These are phyloP conservation scores for Heterodera filipjevi DNA, from an alignment of 2,888 invertebrate genomes.

Conservation along the genomic window DNA sequence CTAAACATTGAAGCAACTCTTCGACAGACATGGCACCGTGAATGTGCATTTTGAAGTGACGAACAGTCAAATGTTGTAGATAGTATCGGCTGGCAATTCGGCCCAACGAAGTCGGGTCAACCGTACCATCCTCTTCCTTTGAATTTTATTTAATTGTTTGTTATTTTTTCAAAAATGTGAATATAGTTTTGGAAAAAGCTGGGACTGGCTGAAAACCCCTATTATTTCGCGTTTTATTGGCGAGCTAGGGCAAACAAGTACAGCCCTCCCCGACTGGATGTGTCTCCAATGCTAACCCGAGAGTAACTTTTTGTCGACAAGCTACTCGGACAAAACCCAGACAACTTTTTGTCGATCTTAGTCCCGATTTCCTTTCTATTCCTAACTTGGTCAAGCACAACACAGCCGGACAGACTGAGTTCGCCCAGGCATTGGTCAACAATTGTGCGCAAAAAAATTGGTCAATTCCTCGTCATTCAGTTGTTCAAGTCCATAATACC, in stretches of 20 bases:
- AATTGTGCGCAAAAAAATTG: slow-evolving; percentile 78
- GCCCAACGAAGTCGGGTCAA: slow-evolving; percentile 78
- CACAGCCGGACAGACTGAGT: slow-evolving; percentile 79
- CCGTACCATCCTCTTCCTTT: slow-evolving; percentile 72
- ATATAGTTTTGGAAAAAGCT: neutral
- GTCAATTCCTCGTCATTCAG: slow-evolving; percentile 69
- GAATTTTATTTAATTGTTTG: too few species aligned
- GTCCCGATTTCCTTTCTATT: slow-evolving; percentile 10
- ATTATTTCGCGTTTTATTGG: too few species aligned
- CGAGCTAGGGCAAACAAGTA: too few species aligned
- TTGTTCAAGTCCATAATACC: slow-evolving; percentile 82
- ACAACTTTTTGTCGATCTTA: too few species aligned
- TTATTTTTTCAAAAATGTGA: too few species aligned
- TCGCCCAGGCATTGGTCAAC: slow-evolving; percentile 80
- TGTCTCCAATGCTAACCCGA: too few species aligned
- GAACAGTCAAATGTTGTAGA: slow-evolving; percentile 86
- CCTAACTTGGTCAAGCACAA: slow-evolving; percentile 74
- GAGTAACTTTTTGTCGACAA: too few species aligned
- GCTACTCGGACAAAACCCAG: too few species aligned
- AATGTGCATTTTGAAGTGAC: slow-evolving; percentile 78
- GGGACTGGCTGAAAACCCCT: neutral
- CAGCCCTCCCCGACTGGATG: too few species aligned
- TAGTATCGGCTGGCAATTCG: slow-evolving; percentile 95
- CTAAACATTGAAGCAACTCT: slow-evolving; percentile 78
- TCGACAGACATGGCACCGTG: slow-evolving; percentile 74